These are phyloP conservation scores for Vesta saturnalis DNA, from an alignment of 2,888 invertebrate genomes.

Conservation along the genomic window DNA sequence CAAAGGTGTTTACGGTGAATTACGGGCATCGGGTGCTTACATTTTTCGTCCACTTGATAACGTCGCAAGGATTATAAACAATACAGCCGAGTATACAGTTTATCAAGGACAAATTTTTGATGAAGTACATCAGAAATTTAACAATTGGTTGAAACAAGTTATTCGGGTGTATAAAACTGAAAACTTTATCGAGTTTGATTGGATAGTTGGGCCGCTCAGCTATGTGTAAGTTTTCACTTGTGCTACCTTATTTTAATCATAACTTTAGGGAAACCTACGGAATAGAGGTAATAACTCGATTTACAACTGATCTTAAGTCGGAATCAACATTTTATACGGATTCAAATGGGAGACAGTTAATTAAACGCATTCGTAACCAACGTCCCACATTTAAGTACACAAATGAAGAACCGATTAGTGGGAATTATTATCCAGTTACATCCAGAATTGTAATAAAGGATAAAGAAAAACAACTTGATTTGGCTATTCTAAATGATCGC, in stretches of 20 bases:
- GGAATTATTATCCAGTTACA: slow-evolving; percentile 95
- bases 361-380: slow-evolving; percentile 78
- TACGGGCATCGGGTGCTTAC: slow-evolving; percentile 90
- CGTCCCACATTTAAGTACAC: slow-evolving; percentile 77
- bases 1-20: slow-evolving; percentile 65
- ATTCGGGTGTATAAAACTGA: slow-evolving; percentile 72
- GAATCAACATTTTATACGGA: slow-evolving; percentile 85
- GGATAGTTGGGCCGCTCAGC: slow-evolving; percentile 81
- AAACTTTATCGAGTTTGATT: slow-evolving; percentile 73
- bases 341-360: slow-evolving; percentile 88
- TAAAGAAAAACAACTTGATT: slow-evolving; percentile 54
- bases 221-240: slow-evolving; percentile 65
- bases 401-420: slow-evolving; percentile 77
- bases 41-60: slow-evolving; percentile 74
- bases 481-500: slow-evolving; percentile 77
- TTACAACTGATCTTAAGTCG: slow-evolving; percentile 70
- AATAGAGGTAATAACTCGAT: slow-evolving; percentile 82
- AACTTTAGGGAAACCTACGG: slow-evolving; percentile 66
- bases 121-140: slow-evolving; percentile 74
- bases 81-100: slow-evolving; percentile 40
- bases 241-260: neutral
- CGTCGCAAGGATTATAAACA: slow-evolving; percentile 26
- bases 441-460: slow-evolving; percentile 79
- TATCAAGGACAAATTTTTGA: slow-evolving; percentile 61
- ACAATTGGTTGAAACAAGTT: slow-evolving; percentile 76